These are phyloP conservation scores for Caenorhabditis drosophilae DNA, from an alignment of 2,888 invertebrate genomes.

Conservation along the genomic window DNA sequence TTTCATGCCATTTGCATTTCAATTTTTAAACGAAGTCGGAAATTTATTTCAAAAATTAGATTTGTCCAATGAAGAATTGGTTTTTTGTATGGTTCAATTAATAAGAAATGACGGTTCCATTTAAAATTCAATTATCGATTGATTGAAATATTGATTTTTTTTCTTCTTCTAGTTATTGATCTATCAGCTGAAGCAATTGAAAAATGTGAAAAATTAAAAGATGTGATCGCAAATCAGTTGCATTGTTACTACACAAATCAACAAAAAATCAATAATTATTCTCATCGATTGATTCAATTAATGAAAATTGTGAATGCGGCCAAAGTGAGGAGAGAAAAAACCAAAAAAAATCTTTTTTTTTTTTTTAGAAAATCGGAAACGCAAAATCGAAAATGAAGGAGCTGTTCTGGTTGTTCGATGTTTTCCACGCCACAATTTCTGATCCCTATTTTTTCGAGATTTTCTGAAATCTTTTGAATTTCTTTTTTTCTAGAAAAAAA, in stretches of 20 bases:
- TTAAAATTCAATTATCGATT: neutral
- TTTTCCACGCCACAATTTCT: slow-evolving; percentile 27
- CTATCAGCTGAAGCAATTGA: slow-evolving; percentile 10
- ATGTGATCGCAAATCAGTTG: slow-evolving; percentile 25
- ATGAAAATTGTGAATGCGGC: slow-evolving; percentile 22
- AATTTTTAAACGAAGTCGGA: slow-evolving; percentile 25
- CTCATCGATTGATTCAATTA: slow-evolving; percentile 17
- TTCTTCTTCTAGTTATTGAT: slow-evolving; percentile 20
- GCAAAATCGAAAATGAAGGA: slow-evolving; percentile 33
- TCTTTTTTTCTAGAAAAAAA: too few species aligned
- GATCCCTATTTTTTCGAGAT: slow-evolving; percentile 36
- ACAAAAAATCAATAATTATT: slow-evolving; percentile 26
- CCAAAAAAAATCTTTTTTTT: slow-evolving; percentile 8
- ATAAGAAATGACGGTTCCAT: slow-evolving; percentile 22
- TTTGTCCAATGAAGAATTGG: slow-evolving; percentile 18
- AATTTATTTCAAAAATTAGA: slow-evolving; percentile 14
- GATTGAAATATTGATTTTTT: too few species aligned
- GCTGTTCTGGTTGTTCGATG: slow-evolving; percentile 29
- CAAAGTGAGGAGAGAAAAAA: neutral
- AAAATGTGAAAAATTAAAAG: slow-evolving; percentile 17
- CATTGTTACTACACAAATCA: slow-evolving; percentile 27
- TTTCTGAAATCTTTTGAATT: slow-evolving; percentile 8
- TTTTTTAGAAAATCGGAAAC: slow-evolving; percentile 22
- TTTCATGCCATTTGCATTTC: slow-evolving; percentile 16
- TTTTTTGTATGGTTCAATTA: slow-evolving; percentile 25